These are phyloP conservation scores for Drosophila grimshawi DNA, from an alignment of 1,140 invertebrate genomes.

Conservation along the genomic window DNA sequence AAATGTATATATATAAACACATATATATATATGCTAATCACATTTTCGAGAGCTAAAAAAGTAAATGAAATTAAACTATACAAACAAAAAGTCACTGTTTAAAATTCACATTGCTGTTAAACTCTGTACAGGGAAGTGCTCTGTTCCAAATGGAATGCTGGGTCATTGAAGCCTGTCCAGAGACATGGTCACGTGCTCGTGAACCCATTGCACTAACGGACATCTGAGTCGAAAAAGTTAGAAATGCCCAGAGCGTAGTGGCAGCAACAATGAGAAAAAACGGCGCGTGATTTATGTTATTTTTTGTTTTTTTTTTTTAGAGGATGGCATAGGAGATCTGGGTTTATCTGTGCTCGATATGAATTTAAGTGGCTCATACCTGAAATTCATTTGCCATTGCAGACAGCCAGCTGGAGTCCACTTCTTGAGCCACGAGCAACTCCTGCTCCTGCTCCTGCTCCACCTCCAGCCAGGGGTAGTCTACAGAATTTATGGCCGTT, in stretches of 20 bases:
- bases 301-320: constrained; percentile 15
- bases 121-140: constrained; percentile 12
- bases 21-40: too few species aligned
- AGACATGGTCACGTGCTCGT: constrained; percentile 69
- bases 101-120: neutral
- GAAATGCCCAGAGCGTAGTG: constrained; percentile 58
- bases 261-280: constrained; percentile 33
- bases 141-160: constrained; percentile 58
- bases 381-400: constrained; percentile 77
- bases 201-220: constrained; percentile 39
- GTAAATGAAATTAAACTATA: neutral
- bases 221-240: constrained; percentile 62
- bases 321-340: neutral
- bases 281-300: constrained; percentile 70
- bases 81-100: neutral
- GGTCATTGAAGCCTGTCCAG: constrained; percentile 61
- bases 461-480: constrained; percentile 26
- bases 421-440: constrained; percentile 34
- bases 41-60: too few species aligned
- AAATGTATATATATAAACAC: too few species aligned
- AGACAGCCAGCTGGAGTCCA: constrained; percentile 71
- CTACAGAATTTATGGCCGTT: constrained; percentile 71
- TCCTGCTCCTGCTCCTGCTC: constrained; percentile 38
- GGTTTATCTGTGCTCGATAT: constrained; percentile 61
- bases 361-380: constrained; percentile 56